Conservation (phyloP, 2,113 vertebrate species). For the Hipposideros armiger region DNA sequence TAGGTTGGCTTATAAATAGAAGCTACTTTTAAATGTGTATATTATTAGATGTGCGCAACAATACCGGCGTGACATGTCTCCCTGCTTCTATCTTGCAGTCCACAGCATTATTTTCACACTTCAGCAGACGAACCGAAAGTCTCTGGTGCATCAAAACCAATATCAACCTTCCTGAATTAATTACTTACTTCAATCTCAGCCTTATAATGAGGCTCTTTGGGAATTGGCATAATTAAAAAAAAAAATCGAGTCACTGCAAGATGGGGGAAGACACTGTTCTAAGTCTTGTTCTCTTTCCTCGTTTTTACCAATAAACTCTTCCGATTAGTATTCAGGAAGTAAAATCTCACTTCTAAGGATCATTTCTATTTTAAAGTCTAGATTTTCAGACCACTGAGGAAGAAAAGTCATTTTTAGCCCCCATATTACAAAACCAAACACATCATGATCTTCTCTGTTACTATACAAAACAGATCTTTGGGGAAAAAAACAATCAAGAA, state of each 20-base stretch:
- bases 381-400: conserved; percentile 45
- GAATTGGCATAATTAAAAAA: conserved; percentile 85
- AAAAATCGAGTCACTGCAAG: conserved; percentile 50
- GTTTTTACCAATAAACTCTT: conserved; percentile 35
- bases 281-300: conserved; percentile 28
- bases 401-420: conserved; percentile 54
- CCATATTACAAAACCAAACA: conserved; percentile 5
- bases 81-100: conserved; percentile 66
- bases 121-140: conserved; percentile 78
- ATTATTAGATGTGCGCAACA: conserved; percentile 59
- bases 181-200: conserved; percentile 86
- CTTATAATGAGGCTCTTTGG: conserved; percentile 89
- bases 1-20: conserved; percentile 32
- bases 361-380: conserved; percentile 51
- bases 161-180: conserved; percentile 89
- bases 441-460: not conserved
- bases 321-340: conserved; percentile 55
- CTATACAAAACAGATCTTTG: not conserved
- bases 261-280: not conserved
- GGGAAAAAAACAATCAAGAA: not conserved
- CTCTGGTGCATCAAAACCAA: conserved; percentile 88
- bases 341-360: conserved; percentile 52
- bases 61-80: conserved; percentile 62
- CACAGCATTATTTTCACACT: conserved; percentile 80
- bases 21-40: not conserved